Conservation (phyloP, 2,797 vertebrate genomes). For the Chloroceryle amazona region DNA sequence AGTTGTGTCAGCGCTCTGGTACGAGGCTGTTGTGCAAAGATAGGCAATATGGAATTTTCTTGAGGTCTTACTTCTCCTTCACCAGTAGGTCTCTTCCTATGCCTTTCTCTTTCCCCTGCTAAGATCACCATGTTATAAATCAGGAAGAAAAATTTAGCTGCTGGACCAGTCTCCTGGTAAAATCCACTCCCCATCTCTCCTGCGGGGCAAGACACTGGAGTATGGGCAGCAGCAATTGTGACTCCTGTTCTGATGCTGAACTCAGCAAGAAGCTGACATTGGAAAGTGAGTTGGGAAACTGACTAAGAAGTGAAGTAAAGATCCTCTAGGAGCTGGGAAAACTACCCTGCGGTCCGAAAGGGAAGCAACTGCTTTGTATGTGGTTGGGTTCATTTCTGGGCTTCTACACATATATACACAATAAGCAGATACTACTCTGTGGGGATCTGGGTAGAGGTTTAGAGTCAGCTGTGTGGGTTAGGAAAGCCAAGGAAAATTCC, state of each 20-base stretch:
- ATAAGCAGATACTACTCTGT: neutral
- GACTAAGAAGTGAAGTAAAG: neutral
- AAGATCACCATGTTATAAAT: neutral
- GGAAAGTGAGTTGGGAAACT: neutral
- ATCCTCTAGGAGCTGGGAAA: neutral
- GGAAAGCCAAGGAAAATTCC: neutral
- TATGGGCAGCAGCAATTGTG: neutral
- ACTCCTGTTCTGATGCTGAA: neutral
- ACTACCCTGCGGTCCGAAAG: neutral
- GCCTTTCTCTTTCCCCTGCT: neutral
- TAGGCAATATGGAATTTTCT: neutral
- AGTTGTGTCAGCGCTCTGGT: neutral
- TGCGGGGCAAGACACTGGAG: neutral
- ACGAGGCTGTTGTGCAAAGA: accelerated
- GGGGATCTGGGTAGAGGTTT: neutral
- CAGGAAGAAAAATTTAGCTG: neutral
- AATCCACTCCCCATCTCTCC: neutral
- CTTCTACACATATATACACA: neutral
- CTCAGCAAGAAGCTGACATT: neutral
- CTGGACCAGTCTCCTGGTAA: neutral
- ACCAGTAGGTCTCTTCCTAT: neutral
- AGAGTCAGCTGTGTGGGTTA: neutral
- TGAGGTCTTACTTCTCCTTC: neutral
- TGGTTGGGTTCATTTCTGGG: neutral
- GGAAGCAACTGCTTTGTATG: neutral